Base-by-base conservation (phyloP, 2,113 vertebrate species). In the Mirounga angustirostris region DNA sequence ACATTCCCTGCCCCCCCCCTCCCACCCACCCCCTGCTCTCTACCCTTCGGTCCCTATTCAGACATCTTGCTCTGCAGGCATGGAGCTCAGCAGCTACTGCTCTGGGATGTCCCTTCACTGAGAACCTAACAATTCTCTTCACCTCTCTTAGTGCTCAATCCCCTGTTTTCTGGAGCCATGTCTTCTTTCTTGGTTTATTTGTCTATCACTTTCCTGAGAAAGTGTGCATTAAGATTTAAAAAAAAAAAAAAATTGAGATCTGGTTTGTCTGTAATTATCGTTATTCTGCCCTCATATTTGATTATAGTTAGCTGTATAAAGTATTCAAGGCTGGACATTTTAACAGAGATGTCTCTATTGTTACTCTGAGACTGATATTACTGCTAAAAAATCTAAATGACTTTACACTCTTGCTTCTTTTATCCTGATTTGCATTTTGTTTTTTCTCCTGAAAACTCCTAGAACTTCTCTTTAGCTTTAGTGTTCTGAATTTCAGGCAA, bases 401-500 rank as follows among this genome's bases (percentile, higher is more conserved):
- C 36, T 12, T 74, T 85, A 74, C 58, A 78, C 13, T 50, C 43
- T 30, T 43, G 30, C 12, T 92, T 21, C 12, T 89, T 91, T 91
- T 61, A 54, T 92, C 13, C 15, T 89, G 13, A 69, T 65, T 88
- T 91, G 40, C 43, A 54, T 16, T 58, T 56, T 84, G 9, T n/a
- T 76, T 92, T 92, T 87, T 19, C 59, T 56, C 40, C n/a, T 21
- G 7, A 94, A 81, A 65, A 11, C 18, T 52, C 69, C 89, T 36
- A 7, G n/a, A n/a, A 26, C 18, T 92, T 88, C 9, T 74, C 19
- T 86, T 85, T 54, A 95, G 76, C 30, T 13, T 33, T 19, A 43
- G 22, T 65, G 30, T 82, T 89, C 73, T 92, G 10, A 86, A 92
- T 81, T 92, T 89, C 50, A 89, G 54, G 74, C 58, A 52, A 30